phyloP scores from a whole-genome alignment of 2,797 vertebrate genomes.

The Bradypodion ventrale region DNA sequence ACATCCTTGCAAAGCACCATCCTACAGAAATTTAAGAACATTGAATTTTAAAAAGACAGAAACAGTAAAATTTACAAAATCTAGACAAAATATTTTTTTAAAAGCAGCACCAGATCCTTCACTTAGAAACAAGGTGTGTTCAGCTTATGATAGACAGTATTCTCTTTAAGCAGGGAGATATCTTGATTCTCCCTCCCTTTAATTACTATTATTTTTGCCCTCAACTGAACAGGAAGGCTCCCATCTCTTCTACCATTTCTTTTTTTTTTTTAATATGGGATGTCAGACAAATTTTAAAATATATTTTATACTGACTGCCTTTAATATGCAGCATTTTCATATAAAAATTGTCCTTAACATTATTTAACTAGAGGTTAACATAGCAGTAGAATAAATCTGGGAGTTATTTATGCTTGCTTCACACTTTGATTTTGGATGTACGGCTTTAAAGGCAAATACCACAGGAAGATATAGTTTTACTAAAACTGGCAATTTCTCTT shows the following conservation, averaged over 20 bases:
- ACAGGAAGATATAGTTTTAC: not conserved
- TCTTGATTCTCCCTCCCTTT: not conserved
- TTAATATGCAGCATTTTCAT: not conserved
- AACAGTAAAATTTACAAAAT: conserved; percentile 84
- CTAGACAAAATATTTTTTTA: conserved; percentile 63
- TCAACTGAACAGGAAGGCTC: no score
- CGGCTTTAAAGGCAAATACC: not conserved
- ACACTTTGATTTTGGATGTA: not conserved
- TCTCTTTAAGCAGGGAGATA: conserved; percentile 54
- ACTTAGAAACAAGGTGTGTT: conserved; percentile 74
- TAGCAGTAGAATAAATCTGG: not conserved
- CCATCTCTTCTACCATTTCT: conserved; percentile 25
- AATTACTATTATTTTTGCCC: not conserved
- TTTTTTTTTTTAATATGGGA: not conserved
- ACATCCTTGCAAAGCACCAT: conserved; percentile 89
- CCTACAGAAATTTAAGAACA: conserved; percentile 78
- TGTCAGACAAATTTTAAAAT: not conserved
- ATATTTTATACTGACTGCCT: not conserved
- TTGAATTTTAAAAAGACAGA: conserved; percentile 71
- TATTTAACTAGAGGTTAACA: not conserved
- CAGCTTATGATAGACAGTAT: conserved; percentile 66
- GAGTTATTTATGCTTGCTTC: not conserved
- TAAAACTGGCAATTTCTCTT: not conserved
- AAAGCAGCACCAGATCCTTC: conserved; percentile 83
- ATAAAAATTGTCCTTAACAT: not conserved